A percentile compares a stretch with the other conserved stretches of the same genome.
Conservation (phyloP, 1,140 invertebrate species). For the Drosophila willistoni region DNA sequence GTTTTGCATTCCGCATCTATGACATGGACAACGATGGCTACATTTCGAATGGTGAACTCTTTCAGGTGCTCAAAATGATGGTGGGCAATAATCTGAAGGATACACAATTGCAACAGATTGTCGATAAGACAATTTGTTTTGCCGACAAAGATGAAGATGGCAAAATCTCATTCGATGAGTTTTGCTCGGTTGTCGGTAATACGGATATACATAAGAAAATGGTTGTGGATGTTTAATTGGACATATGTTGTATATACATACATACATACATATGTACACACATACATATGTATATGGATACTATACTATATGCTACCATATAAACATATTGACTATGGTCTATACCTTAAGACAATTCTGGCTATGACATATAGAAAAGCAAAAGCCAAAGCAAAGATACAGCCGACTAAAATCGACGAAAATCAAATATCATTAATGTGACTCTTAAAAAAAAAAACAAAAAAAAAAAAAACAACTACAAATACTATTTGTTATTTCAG, state of each 20-base stretch:
- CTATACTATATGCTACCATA: constrained; percentile 7
- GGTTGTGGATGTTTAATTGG: constrained; percentile 96
- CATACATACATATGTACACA: background rate
- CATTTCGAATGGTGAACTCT: constrained; percentile 99
- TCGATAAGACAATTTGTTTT: constrained; percentile 97
- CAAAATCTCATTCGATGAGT: constrained; percentile 98
- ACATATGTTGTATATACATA: constrained; percentile 16
- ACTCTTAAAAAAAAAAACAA: background rate
- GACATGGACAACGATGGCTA: constrained; percentile 99
- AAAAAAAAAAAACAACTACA: background rate
- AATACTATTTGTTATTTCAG: no score
- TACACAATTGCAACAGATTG: constrained; percentile 97
- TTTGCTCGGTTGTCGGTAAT: constrained; percentile 97
- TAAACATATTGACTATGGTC: constrained; percentile 14
- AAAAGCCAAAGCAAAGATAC: constrained; percentile 10
- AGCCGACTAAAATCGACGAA: background rate
- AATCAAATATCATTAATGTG: constrained; percentile 11
- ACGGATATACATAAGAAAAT: constrained; percentile 99
- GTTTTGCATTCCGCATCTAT: constrained; percentile 99
- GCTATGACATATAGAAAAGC: constrained; percentile 3
- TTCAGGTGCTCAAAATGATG: constrained; percentile 99
- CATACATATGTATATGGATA: constrained; percentile 3
- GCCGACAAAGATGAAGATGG: constrained; percentile 98
- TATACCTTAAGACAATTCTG: constrained; percentile 17
- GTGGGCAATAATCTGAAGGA: constrained; percentile 98